These are phyloP conservation scores for Mergus octosetaceus DNA, from an alignment of 2,797 vertebrate genomes.

Conservation along the genomic window DNA sequence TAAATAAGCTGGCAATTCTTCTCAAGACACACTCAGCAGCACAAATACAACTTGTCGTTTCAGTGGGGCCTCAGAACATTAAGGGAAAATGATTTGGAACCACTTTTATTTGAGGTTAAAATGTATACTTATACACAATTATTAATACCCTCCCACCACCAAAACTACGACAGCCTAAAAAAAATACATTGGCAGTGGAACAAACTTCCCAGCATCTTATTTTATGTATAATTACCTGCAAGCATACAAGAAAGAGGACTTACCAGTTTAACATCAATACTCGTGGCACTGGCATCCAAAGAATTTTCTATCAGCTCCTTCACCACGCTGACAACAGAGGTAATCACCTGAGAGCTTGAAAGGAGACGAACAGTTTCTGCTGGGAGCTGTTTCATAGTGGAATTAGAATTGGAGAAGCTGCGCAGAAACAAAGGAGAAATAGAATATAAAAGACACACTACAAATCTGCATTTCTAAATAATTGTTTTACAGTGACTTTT, in stretches of 20 bases:
- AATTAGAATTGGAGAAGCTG: constrained; percentile 18
- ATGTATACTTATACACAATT: neutral
- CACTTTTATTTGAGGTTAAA: neutral
- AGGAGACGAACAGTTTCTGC: constrained; percentile 86
- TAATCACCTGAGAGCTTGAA: constrained; percentile 93
- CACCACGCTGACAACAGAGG: constrained; percentile 90
- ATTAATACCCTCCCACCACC: neutral
- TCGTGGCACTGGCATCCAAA: constrained; percentile 89
- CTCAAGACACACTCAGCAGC: neutral
- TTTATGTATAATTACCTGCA: neutral
- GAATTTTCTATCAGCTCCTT: constrained; percentile 96
- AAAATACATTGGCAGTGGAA: neutral
- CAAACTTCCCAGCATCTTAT: neutral
- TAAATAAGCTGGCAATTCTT: neutral
- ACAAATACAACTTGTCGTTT: neutral
- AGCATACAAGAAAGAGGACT: neutral
- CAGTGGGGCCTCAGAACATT: neutral
- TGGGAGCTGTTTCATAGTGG: constrained; percentile 89
- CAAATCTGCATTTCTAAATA: neutral
- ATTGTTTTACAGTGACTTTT: neutral
- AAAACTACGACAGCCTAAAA: neutral
- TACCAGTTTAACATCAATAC: constrained; percentile 92
- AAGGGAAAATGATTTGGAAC: neutral
- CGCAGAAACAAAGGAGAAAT: neutral
- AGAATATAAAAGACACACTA: neutral